phyloP scores from a whole-genome alignment of 2,888 invertebrate species.

The Drosophila mimetica region DNA sequence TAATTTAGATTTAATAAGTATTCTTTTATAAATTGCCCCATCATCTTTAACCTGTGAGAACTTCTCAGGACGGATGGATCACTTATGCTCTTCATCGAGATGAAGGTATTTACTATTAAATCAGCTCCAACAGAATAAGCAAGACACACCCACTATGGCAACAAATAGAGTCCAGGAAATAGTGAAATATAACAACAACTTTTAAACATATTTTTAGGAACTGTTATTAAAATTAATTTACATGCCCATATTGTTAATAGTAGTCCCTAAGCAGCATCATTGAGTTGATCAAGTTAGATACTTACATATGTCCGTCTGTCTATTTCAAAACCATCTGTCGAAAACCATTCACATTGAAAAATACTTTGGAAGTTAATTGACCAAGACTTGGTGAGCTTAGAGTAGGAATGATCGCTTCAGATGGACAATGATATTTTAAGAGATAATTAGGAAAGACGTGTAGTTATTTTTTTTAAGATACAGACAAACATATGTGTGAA shows the following conservation, averaged over 20 bases:
- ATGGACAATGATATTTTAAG: neutral
- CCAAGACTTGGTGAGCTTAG: neutral
- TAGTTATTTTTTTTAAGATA: neutral
- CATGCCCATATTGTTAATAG: neutral
- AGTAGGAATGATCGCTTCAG: neutral
- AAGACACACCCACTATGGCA: neutral
- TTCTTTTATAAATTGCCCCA: too few species aligned
- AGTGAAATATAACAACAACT: too few species aligned
- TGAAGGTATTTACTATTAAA: neutral
- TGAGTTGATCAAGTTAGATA: neutral
- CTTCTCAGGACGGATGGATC: neutral
- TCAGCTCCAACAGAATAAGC: neutral
- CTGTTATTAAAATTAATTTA: neutral
- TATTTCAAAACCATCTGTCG: constrained; percentile 2
- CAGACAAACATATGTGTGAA: too few species aligned
- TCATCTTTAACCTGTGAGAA: neutral
- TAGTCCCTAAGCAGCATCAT: neutral
- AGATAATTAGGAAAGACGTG: neutral
- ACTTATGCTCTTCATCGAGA: too few species aligned
- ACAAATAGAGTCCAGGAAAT: neutral
- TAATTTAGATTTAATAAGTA: too few species aligned
- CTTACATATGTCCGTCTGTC: neutral
- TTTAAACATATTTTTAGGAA: too few species aligned
- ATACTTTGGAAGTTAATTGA: neutral
- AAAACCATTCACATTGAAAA: neutral